Conservation (phyloP, 2,797 vertebrate genomes). For the Chelon labrosus region DNA sequence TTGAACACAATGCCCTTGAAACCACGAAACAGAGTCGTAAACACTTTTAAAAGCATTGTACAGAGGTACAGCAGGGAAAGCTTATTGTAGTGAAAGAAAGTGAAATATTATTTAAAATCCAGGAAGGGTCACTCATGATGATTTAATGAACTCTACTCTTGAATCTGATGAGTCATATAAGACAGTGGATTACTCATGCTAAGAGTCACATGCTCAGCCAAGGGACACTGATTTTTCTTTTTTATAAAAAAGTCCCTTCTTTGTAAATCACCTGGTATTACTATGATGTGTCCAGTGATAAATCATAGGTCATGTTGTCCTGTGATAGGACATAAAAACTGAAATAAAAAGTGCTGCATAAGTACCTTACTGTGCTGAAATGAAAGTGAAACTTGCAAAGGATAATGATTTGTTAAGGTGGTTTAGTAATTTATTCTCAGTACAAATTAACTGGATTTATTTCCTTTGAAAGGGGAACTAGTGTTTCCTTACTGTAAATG, state of each 20-base stretch:
- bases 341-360: not conserved
- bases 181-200: too few species aligned
- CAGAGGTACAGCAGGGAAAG: too few species aligned
- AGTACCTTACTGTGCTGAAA: not conserved
- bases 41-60: too few species aligned
- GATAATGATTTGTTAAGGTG: not conserved
- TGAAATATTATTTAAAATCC: too few species aligned
- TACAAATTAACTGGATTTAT: not conserved
- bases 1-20: not conserved
- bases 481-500: constrained; percentile 34
- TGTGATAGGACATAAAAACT: not conserved
- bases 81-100: too few species aligned
- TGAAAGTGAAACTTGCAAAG: not conserved
- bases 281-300: too few species aligned
- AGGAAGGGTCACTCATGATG: not conserved
- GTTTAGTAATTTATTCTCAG: not conserved
- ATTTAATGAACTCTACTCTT: not conserved
- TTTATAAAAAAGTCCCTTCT: not conserved
- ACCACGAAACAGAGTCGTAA: not conserved
- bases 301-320: too few species aligned
- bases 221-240: not conserved
- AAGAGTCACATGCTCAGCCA: not conserved
- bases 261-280: not conserved
- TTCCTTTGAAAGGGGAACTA: constrained; percentile 37
- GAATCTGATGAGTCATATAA: constrained; percentile 13